Percentiles rank a stretch among this genome's conserved stretches.
These are phyloP conservation scores for Meda fulgida DNA, from an alignment of 2,797 vertebrate species.

Conservation along the genomic window DNA sequence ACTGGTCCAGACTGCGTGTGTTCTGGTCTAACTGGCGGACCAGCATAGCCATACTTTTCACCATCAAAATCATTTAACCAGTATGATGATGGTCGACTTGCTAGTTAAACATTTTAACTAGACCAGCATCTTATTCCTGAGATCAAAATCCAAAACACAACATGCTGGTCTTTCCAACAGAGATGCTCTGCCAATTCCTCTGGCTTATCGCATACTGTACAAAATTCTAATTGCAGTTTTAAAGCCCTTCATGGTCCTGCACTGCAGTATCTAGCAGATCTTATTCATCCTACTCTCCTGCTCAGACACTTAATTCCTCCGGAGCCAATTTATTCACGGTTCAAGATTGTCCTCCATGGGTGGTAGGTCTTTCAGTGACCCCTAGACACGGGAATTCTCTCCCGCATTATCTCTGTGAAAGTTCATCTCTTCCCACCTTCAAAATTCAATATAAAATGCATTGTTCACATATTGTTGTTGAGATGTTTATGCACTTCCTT, in stretches of 20 bases:
- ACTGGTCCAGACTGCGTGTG: neutral
- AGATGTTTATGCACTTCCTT: neutral
- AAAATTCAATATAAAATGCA: neutral
- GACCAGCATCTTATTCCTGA: neutral
- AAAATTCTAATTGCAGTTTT: conserved; percentile 22
- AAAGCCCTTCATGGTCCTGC: conserved; percentile 11
- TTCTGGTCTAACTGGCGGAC: neutral
- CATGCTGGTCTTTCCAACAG: neutral
- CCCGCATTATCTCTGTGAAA: conserved; percentile 8
- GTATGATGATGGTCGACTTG: neutral
- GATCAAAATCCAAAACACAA: neutral
- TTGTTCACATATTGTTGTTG: neutral
- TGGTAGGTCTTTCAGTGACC: conserved; percentile 33
- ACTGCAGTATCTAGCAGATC: neutral
- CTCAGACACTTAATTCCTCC: conserved; percentile 26
- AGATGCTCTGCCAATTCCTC: conserved; percentile 3
- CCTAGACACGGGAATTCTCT: conserved; percentile 18
- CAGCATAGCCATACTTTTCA: neutral
- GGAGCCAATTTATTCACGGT: conserved; percentile 33
- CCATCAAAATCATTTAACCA: neutral
- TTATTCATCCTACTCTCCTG: conserved; percentile 10
- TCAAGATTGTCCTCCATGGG: conserved; percentile 31
- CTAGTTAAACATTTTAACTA: neutral
- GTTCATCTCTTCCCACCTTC: conserved; percentile 11
- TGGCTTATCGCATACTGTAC: neutral